phyloP scores from a whole-genome alignment of 2,888 invertebrate genomes.

The Hemicrepidius hirtus region DNA sequence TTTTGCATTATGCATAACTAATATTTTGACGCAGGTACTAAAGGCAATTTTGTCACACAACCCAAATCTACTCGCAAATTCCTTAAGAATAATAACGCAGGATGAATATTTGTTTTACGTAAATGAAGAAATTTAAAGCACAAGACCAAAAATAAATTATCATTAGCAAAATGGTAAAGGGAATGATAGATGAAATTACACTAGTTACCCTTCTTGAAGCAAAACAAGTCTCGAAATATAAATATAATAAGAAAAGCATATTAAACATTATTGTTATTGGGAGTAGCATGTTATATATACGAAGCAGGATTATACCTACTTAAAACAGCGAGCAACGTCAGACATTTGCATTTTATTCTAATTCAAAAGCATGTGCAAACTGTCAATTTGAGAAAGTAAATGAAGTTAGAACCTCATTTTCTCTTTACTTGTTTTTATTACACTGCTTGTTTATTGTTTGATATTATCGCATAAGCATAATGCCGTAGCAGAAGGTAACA shows the following conservation, averaged over 20 bases:
- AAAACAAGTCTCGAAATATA: slow-evolving; percentile 23
- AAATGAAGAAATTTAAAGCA: no score
- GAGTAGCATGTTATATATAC: slow-evolving; percentile 31
- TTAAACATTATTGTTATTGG: slow-evolving; percentile 46
- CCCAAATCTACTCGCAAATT: slow-evolving; percentile 19
- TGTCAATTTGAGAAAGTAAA: slow-evolving; percentile 52
- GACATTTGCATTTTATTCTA: slow-evolving; percentile 52
- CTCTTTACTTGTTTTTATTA: slow-evolving; percentile 51
- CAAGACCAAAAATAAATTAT: no score
- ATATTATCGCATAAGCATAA: slow-evolving; percentile 52
- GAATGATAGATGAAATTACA: no score
- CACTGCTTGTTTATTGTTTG: slow-evolving; percentile 50
- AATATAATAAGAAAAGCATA: slow-evolving; percentile 28
- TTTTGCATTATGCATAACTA: slow-evolving; percentile 67
- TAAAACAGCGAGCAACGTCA: slow-evolving; percentile 43
- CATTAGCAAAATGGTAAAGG: no score
- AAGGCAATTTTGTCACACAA: slow-evolving; percentile 33
- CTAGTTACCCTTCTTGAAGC: neutral
- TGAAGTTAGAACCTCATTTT: slow-evolving; percentile 53
- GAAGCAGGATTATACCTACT: slow-evolving; percentile 42
- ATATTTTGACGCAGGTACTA: slow-evolving; percentile 68
- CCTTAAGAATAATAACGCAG: slow-evolving; percentile 15
- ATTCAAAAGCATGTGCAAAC: slow-evolving; percentile 51
- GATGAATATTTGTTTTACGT: no score
- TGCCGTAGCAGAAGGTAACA: slow-evolving; percentile 45